phyloP scores from a whole-genome alignment of 2,888 invertebrate species.

The Eulithis prunata region DNA sequence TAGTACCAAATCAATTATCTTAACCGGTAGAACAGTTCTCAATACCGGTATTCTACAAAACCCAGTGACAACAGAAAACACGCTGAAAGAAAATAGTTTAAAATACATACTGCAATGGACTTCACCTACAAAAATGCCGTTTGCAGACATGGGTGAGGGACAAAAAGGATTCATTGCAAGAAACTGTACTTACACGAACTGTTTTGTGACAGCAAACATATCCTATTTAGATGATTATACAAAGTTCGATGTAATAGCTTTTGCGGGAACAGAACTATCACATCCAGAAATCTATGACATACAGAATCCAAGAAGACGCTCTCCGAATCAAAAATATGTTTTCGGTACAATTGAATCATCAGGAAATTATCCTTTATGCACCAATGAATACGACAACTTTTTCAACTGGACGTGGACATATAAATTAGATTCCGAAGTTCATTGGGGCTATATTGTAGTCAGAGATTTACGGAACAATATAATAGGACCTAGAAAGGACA shows the following conservation, averaged over 20 bases:
- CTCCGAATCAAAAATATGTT: slow-evolving; percentile 60
- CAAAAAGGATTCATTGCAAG: slow-evolving; percentile 54
- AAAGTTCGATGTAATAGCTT: slow-evolving; percentile 47
- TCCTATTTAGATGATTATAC: slow-evolving; percentile 39
- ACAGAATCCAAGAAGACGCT: slow-evolving; percentile 48
- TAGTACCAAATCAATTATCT: slow-evolving; percentile 14
- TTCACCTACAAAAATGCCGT: slow-evolving; percentile 52
- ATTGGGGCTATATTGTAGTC: slow-evolving; percentile 61
- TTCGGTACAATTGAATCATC: slow-evolving; percentile 65
- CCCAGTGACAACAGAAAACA: neutral
- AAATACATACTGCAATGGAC: slow-evolving; percentile 70
- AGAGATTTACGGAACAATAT: slow-evolving; percentile 53
- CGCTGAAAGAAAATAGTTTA: slow-evolving; percentile 28
- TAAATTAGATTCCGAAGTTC: slow-evolving; percentile 60
- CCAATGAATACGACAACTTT: slow-evolving; percentile 50
- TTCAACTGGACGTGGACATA: slow-evolving; percentile 74
- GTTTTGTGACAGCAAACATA: slow-evolving; percentile 54
- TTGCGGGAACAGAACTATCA: slow-evolving; percentile 39
- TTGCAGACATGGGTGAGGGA: slow-evolving; percentile 60
- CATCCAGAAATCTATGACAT: neutral
- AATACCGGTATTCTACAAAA: neutral
- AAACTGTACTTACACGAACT: slow-evolving; percentile 59
- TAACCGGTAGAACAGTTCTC: neutral
- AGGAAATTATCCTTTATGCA: slow-evolving; percentile 55
- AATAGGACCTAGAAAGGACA: slow-evolving; percentile 61